Base-by-base conservation (phyloP, 2,113 vertebrate species). In the Lates calcarifer region DNA sequence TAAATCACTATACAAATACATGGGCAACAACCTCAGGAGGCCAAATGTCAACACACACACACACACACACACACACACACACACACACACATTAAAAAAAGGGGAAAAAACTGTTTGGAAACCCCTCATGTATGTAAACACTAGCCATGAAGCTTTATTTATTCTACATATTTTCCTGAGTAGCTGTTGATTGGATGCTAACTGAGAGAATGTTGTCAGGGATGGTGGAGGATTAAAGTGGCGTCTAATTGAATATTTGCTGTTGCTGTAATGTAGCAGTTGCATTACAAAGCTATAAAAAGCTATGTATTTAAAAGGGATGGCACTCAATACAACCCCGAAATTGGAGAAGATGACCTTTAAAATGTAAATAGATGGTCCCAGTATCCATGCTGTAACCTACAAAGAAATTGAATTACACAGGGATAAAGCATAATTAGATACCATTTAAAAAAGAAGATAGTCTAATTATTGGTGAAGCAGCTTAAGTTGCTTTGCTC, bases 381-480 rank as follows among this genome's bases (percentile, higher is more conserved):
- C 74, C 56, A 17, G 68, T 82, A 77, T 80, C 71, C 31, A 22
- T 22, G 68, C 41, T 68, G 79, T 87, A 91, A 87, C 88, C 84
- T 88, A 74, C 56, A 82, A 82, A 73, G 68, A 91, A 95, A 95
- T 93, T 93, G 82, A 95, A 95, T 95, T 94, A 95, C 89, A 82
- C 70, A 68, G 85, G 88, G 92, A 93, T 95, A 88, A 93, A 90
- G 86, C 87, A 89, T 94, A 94, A 95, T 95, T 94, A 93, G 86
- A 90, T 91, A 92, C 87, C 89, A 93, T 93, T 95, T 94, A 90
- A 92, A 91, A 90, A 88, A 80, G 72, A 78, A 92, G 90, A 90
- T 91, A 92, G 93, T 92, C 93, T 95, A 95, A 96, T 96, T 95
- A 96, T 93, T 94, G 89, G 89, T 68, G 91, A 93, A 94, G 90